Evolutionary conservation across 2,888 invertebrate species (phyloP), one percentile per base, ranked within the genome.

Genomic region (Mythimna ferrago): DNA sequence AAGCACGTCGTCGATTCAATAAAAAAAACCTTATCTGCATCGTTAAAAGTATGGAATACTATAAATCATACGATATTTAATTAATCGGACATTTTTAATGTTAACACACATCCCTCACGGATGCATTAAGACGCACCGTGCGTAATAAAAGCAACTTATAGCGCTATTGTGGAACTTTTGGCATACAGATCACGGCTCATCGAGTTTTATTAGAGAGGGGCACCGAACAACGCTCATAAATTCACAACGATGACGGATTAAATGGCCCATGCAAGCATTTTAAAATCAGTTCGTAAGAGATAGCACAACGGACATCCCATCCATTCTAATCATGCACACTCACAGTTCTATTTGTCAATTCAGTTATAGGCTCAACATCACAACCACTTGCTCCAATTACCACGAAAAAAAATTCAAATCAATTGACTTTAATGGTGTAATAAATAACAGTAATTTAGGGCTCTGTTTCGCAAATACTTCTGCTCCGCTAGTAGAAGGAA

Each of bases 181-280:
- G 93, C 93, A 92, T 91, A 93, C 92, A 92, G 91, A 94, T 92
- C 94, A 95, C 92, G 96, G 94, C 91, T 94, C 96, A 96, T 95
- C 93, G 93, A 95, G 85, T 94, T 94, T 94, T 93, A 94, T 95
- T 93, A 88, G 91, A 87, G 90, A 72, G 89, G 93, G 94, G 92
- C 86, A 88, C 87, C 81, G 80, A 89, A 88, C 88, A 88, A 82
- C 83, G 79, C 83, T 88, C 83, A 92, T 95, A 95, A 95, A 96
- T 95, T 90, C 88, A 87, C 84, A 79, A 86, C 89, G 92, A 93
- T 95, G 95, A 96, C 94, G 90, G 88, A 91, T 92, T 93, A 90
- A 96, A 96, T 95, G 94, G 92, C 73, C 92, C 93, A 90, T 90
- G 87, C 86, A 87, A 84, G 89, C 89, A 90, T 93, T 94, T 94